These are phyloP conservation scores for Urocyon cinereoargenteus DNA, from an alignment of 2,797 vertebrate species.

Conservation along the genomic window DNA sequence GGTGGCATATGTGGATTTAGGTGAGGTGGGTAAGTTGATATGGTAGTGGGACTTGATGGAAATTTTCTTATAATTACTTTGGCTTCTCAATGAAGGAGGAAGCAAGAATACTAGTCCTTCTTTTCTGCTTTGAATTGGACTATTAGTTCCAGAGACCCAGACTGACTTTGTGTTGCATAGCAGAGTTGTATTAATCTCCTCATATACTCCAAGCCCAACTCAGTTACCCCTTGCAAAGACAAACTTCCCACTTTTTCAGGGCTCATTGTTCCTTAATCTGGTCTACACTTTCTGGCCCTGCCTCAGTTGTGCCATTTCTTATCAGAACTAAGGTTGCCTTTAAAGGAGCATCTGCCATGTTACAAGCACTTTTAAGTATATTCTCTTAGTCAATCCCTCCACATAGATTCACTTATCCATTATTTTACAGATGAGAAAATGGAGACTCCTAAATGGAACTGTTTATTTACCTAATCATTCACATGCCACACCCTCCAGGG, in stretches of 20 bases:
- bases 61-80: neutral
- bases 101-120: neutral
- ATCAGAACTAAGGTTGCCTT: neutral
- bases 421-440: neutral
- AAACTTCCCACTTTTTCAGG: neutral
- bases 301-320: neutral
- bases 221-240: neutral
- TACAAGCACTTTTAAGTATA: neutral
- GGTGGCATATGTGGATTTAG: neutral
- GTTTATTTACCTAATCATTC: neutral
- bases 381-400: neutral
- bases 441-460: neutral
- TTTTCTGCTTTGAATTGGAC: neutral
- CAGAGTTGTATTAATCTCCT: neutral
- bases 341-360: neutral
- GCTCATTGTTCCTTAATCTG: neutral
- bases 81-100: neutral
- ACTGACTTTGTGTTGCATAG: neutral
- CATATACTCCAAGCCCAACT: neutral
- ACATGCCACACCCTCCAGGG: rapidly evolving
- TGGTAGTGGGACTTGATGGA: neutral
- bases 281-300: neutral
- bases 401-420: neutral
- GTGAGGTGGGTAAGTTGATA: neutral
- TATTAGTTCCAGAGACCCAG: neutral